Conservation (phyloP, 2,888 invertebrate species). For the Eugnorisma glareosa region DNA sequence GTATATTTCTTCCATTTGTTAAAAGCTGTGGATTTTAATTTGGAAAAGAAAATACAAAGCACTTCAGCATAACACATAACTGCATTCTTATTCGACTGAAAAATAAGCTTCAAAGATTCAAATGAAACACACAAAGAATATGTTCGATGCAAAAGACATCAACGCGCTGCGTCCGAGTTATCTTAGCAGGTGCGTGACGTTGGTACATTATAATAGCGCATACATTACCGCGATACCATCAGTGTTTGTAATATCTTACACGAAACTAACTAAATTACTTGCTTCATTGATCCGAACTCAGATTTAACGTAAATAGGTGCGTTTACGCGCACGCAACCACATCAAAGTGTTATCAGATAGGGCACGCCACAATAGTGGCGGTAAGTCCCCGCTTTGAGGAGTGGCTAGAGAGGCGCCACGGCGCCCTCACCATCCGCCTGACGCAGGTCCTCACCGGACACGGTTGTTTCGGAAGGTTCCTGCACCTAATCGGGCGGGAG, state of each 20-base stretch:
- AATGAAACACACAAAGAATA: background rate
- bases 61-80: background rate
- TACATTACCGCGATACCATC: constrained; percentile 16
- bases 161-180: constrained; percentile 28
- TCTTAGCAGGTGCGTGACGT: constrained; percentile 13
- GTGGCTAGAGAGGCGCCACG: no score
- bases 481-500: no score
- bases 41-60: background rate
- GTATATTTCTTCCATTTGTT: background rate
- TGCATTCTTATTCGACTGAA: background rate
- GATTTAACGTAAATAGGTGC: constrained; percentile 19
- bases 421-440: no score
- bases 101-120: background rate
- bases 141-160: constrained; percentile 59
- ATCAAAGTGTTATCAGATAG: background rate
- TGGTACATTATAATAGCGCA: constrained; percentile 2
- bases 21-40: no score
- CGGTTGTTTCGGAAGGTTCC: no score
- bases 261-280: constrained; percentile 12
- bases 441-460: no score
- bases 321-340: constrained; percentile 33
- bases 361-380: no score
- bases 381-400: no score
- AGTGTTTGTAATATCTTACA: constrained; percentile 25
- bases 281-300: constrained; percentile 30